Evolutionary conservation across 2,113 vertebrate species (phyloP).

Genomic region (Xiphophorus couchianus): DNA sequence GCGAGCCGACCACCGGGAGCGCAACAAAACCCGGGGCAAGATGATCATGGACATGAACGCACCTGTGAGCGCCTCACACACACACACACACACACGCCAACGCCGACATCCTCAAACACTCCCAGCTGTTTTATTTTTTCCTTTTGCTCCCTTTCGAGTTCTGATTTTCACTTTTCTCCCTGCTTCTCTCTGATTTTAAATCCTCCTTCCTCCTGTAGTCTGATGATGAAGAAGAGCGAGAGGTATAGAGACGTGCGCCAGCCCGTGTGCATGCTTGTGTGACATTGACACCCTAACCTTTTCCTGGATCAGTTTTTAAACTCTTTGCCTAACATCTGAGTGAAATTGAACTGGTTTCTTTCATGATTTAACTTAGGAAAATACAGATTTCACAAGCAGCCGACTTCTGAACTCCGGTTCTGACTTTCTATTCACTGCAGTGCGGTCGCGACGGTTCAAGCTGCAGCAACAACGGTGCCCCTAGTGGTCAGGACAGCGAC

Average conservation of each 20-base stretch:
- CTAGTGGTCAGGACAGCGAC: constrained; percentile 75
- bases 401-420: background rate
- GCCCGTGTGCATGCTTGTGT: constrained; percentile 36
- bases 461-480: constrained; percentile 61
- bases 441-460: constrained; percentile 41
- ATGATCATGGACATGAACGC: constrained; percentile 94
- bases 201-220: constrained; percentile 81
- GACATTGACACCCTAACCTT: constrained; percentile 45
- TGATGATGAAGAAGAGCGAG: constrained; percentile 91
- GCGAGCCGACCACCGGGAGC: constrained; percentile 92
- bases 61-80: constrained; percentile 58
- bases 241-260: constrained; percentile 73
- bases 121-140: background rate
- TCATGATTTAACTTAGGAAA: constrained; percentile 8
- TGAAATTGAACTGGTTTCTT: background rate
- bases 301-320: background rate
- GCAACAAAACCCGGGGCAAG: constrained; percentile 97
- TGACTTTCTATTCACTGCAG: constrained; percentile 7
- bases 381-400: background rate
- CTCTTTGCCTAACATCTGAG: constrained; percentile 20
- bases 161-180: constrained; percentile 1
- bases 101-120: background rate
- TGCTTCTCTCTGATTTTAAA: constrained; percentile 39
- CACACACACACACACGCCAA: background rate
- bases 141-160: constrained; percentile 2